Conservation (phyloP, 2,888 invertebrate genomes). For the Isoperla grammatica region DNA sequence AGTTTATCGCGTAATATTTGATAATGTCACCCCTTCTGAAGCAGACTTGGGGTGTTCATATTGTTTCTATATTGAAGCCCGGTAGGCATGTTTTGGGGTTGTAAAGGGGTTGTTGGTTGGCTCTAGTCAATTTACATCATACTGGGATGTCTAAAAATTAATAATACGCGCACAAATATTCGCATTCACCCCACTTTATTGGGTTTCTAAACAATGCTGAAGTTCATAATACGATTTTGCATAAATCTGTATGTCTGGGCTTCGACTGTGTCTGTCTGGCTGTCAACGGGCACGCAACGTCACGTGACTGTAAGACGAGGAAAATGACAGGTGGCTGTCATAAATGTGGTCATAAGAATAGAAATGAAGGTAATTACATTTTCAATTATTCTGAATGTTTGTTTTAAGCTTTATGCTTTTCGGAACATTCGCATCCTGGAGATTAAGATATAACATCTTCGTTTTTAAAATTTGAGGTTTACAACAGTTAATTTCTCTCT, state of each 20-base stretch:
- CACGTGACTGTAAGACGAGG: slow-evolving; percentile 22
- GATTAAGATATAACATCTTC: too few species aligned
- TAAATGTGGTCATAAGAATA: slow-evolving; percentile 25
- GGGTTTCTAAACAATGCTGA: slow-evolving; percentile 8
- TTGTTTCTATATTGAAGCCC: slow-evolving; percentile 9
- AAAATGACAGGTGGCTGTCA: slow-evolving; percentile 23
- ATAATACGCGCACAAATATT: not conserved
- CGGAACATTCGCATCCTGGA: too few species aligned
- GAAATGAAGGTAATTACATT: slow-evolving; percentile 25
- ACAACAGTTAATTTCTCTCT: too few species aligned
- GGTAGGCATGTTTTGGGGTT: not conserved
- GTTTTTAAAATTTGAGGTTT: too few species aligned
- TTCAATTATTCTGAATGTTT: not conserved
- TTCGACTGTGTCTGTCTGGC: slow-evolving; percentile 11
- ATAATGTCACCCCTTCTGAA: not conserved
- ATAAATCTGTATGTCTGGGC: slow-evolving; percentile 5
- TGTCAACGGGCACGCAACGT: slow-evolving; percentile 17
- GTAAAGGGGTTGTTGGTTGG: slow-evolving; percentile 7
- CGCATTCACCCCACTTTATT: slow-evolving; percentile 2
- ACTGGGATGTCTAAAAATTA: slow-evolving; percentile 6
- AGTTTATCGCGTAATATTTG: slow-evolving; percentile 10
- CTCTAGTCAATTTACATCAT: slow-evolving; percentile 2
- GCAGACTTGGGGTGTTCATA: slow-evolving; percentile 8
- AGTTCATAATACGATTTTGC: slow-evolving; percentile 4
- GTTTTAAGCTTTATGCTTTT: too few species aligned